Evolutionary conservation across 2,888 invertebrate species (phyloP).

Genomic region (Acleris cristana): DNA sequence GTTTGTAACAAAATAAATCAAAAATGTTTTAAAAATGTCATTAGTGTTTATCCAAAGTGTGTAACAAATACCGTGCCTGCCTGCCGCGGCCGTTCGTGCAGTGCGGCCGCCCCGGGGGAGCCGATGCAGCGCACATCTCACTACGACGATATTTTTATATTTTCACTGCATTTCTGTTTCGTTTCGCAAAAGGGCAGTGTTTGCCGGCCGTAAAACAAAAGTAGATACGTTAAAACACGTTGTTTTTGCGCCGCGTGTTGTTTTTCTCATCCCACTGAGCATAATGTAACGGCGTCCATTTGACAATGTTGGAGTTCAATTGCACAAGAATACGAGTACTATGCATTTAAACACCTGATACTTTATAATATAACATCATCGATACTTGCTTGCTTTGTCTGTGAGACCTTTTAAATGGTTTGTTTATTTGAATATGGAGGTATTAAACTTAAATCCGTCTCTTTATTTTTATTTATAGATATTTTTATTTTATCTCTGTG

Average conservation of each 20-base stretch:
- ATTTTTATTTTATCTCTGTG: no score
- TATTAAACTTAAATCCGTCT: no score
- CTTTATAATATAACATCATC: no score
- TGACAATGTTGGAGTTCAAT: slow-evolving; percentile 27
- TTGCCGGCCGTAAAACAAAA: slow-evolving; percentile 65
- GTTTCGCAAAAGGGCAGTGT: slow-evolving; percentile 61
- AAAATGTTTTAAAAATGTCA: no score
- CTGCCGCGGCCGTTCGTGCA: slow-evolving; percentile 1
- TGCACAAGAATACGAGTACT: not conserved
- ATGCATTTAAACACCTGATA: not conserved
- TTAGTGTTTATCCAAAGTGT: no score
- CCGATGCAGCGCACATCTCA: slow-evolving; percentile 63
- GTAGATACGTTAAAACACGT: slow-evolving; percentile 55
- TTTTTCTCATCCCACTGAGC: slow-evolving; percentile 28
- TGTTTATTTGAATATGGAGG: no score
- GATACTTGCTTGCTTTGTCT: no score
- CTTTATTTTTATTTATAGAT: no score
- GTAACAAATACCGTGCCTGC: no score
- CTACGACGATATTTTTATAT: slow-evolving; percentile 70
- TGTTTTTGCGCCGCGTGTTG: slow-evolving; percentile 38
- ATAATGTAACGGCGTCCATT: slow-evolving; percentile 28
- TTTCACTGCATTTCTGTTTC: slow-evolving; percentile 65
- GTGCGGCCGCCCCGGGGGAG: slow-evolving; percentile 56
- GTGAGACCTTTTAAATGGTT: no score
- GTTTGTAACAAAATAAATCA: no score